Conservation (phyloP, 2,113 vertebrate genomes). For the Mola mola region DNA sequence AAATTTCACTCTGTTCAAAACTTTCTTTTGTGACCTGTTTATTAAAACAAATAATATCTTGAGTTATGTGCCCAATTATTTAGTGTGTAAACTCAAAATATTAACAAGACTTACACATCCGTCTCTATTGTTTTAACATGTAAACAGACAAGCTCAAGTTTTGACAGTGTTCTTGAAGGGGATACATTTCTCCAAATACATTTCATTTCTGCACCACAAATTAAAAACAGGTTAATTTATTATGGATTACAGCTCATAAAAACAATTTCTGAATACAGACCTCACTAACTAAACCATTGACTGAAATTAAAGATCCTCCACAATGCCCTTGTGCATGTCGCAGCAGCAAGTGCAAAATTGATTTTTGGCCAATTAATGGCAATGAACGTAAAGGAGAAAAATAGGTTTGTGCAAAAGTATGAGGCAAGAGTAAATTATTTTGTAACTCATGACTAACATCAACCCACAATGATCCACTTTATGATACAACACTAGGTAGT, state of each 20-base stretch:
- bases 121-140: constrained; percentile 12
- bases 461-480: constrained; percentile 6
- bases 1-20: background rate
- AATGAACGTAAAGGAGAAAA: constrained; percentile 6
- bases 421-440: constrained; percentile 3
- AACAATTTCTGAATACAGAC: background rate
- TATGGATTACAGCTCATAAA: background rate
- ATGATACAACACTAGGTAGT: constrained; percentile 11
- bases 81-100: background rate
- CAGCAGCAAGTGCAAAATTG: constrained; percentile 51
- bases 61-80: constrained; percentile 5
- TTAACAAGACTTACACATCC: background rate
- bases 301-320: no score
- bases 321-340: constrained; percentile 32
- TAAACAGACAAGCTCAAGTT: constrained; percentile 22
- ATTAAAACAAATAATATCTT: background rate
- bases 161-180: no score
- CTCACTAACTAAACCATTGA: no score
- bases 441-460: constrained; percentile 7
- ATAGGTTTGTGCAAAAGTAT: constrained; percentile 38
- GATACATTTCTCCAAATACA: background rate
- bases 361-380: constrained; percentile 13
- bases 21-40: no score
- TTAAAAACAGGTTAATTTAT: background rate
- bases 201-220: constrained; percentile 11